Evolutionary conservation across 2,113 vertebrate genomes (phyloP).

Genomic region (Sardina pilchardus): DNA sequence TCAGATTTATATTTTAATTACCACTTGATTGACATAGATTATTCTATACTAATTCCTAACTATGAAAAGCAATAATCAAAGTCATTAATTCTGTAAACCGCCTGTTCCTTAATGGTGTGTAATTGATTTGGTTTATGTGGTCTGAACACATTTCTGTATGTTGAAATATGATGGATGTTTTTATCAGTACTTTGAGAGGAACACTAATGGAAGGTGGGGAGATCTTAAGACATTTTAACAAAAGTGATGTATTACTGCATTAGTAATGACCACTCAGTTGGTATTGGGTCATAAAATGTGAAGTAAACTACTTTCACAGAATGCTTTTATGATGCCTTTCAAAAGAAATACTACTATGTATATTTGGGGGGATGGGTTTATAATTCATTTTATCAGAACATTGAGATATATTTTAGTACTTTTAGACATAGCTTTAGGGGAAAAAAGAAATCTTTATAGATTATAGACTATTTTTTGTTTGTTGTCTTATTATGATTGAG

Average conservation of each 20-base stretch:
- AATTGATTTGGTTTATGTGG: neutral
- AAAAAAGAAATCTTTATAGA: slow-evolving; percentile 1
- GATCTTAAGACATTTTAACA: neutral
- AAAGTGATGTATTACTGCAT: neutral
- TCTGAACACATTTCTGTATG: neutral
- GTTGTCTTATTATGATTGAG: slow-evolving; percentile 15
- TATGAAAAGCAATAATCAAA: slow-evolving; percentile 7
- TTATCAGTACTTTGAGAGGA: neutral
- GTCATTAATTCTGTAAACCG: neutral
- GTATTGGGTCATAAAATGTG: slow-evolving; percentile 27
- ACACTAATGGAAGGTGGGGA: neutral
- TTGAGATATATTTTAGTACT: slow-evolving; percentile 52
- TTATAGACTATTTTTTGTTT: slow-evolving; percentile 19
- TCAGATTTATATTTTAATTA: neutral
- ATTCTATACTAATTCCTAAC: neutral
- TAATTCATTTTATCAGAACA: slow-evolving; percentile 47
- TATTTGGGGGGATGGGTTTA: slow-evolving; percentile 41
- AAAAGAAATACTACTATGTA: slow-evolving; percentile 39
- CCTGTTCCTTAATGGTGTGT: neutral
- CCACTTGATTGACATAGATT: neutral
- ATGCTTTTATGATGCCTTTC: slow-evolving; percentile 37
- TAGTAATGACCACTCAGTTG: slow-evolving; percentile 38
- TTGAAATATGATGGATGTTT: neutral
- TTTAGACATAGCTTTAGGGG: neutral
- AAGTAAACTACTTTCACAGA: slow-evolving; percentile 41